Evolutionary conservation across 2,888 invertebrate species (phyloP).

Genomic region (Caenorhabditis sp.): DNA sequence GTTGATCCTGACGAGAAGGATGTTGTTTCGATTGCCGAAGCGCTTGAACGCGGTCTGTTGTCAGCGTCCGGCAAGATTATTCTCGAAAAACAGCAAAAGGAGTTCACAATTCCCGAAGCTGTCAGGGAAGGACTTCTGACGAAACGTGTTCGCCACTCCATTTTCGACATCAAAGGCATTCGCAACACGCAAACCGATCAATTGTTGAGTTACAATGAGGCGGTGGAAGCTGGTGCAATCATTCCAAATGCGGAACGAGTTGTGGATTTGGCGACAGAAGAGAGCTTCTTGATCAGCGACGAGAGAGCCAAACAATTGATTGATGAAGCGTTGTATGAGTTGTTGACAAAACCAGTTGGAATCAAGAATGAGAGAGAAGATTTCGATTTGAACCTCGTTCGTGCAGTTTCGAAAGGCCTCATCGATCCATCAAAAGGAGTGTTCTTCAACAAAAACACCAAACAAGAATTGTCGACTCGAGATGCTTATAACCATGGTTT

Average conservation of each 20-base stretch:
- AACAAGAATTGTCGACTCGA: constrained; percentile 81
- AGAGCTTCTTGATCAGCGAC: constrained; percentile 59
- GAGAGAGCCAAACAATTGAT: constrained; percentile 72
- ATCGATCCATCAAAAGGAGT: constrained; percentile 86
- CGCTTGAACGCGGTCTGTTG: constrained; percentile 83
- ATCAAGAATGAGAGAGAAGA: constrained; percentile 78
- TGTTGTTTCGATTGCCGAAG: constrained; percentile 84
- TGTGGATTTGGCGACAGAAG: constrained; percentile 59
- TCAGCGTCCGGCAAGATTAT: constrained; percentile 79
- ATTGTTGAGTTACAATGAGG: constrained; percentile 84
- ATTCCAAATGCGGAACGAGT: constrained; percentile 76
- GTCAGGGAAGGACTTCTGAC: constrained; percentile 87
- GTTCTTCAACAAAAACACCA: constrained; percentile 60
- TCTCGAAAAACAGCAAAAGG: constrained; percentile 53
- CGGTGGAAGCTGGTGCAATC: constrained; percentile 81
- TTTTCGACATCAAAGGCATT: constrained; percentile 90
- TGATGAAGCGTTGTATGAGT: constrained; percentile 75
- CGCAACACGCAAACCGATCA: constrained; percentile 82
- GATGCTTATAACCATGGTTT: constrained; percentile 85
- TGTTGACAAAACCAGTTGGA: constrained; percentile 84
- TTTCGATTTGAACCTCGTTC: constrained; percentile 80
- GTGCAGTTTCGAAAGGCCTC: constrained; percentile 85
- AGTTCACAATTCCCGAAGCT: constrained; percentile 80
- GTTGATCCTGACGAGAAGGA: constrained; percentile 83
- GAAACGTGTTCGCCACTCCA: constrained; percentile 85